phyloP scores from a whole-genome alignment of 23 tunicate genomes.

The Ciona savignyi region DNA sequence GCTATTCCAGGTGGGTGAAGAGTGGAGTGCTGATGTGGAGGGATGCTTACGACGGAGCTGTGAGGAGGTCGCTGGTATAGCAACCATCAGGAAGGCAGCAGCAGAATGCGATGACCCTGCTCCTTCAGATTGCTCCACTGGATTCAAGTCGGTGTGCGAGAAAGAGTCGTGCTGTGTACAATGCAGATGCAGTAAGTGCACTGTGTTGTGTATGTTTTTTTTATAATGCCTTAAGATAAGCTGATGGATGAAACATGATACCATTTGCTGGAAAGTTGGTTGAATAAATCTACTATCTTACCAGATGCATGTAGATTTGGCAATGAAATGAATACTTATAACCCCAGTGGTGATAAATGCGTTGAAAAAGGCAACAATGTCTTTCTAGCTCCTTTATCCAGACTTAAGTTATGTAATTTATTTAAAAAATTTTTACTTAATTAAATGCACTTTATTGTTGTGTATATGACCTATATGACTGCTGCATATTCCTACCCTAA shows the following conservation, averaged over 20 bases:
- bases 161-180: constrained; percentile 20
- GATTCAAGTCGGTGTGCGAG: constrained; percentile 13
- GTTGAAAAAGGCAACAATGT: too few relatives aligned
- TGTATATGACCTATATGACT: too few relatives aligned
- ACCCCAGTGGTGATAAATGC: too few relatives aligned
- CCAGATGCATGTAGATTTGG: too few relatives aligned
- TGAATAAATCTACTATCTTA: background rate
- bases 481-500: background rate
- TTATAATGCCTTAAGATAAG: too few relatives aligned
- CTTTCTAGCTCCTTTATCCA: too few relatives aligned
- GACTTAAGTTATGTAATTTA: too few relatives aligned
- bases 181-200: constrained; percentile 53
- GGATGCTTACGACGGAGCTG: background rate
- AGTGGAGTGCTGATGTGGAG: constrained; percentile 9
- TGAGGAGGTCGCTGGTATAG: background rate
- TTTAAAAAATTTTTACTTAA: background rate
- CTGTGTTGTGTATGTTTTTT: too few relatives aligned
- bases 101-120: background rate
- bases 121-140: constrained; percentile 5
- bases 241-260: too few relatives aligned
- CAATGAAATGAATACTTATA: too few relatives aligned
- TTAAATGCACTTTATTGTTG: too few relatives aligned
- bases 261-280: too few relatives aligned
- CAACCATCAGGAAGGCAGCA: background rate
- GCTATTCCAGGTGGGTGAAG: constrained; percentile 25